Evolutionary conservation across 2,797 vertebrate species (phyloP).

Genomic region (Amphiprion clarkii): DNA sequence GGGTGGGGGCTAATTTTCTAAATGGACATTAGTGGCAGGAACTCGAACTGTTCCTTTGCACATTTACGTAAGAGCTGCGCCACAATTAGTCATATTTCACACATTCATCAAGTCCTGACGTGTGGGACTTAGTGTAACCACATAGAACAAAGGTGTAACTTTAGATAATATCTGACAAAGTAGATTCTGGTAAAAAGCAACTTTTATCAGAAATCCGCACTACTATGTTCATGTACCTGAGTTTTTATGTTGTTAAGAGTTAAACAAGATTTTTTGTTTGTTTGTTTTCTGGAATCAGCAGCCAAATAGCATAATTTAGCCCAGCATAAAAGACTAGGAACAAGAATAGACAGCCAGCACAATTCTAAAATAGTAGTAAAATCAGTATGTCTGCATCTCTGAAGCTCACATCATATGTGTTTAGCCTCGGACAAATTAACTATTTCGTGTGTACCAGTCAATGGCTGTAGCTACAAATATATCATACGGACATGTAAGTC

Average conservation of each 20-base stretch:
- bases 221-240: too few species aligned
- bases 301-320: too few species aligned
- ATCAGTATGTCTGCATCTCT: too few species aligned
- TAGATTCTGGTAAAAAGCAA: background rate
- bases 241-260: too few species aligned
- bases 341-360: background rate
- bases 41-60: conserved; percentile 38
- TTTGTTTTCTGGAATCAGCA: too few species aligned
- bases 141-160: background rate
- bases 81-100: conserved; percentile 25
- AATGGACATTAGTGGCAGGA: conserved; percentile 41
- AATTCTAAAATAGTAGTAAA: background rate
- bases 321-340: too few species aligned
- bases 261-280: background rate
- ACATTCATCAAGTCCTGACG: conserved; percentile 18
- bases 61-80: conserved; percentile 36
- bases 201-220: conserved; percentile 1
- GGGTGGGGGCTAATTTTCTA: conserved; percentile 27
- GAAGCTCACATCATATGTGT: too few species aligned
- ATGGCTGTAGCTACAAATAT: background rate
- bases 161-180: background rate
- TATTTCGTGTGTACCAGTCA: too few species aligned
- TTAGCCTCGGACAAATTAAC: too few species aligned
- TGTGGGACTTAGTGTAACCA: background rate
- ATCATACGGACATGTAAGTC: background rate